These are phyloP conservation scores for Lordiphosa stackelbergi DNA, from an alignment of 1,140 invertebrate genomes.

Conservation along the genomic window DNA sequence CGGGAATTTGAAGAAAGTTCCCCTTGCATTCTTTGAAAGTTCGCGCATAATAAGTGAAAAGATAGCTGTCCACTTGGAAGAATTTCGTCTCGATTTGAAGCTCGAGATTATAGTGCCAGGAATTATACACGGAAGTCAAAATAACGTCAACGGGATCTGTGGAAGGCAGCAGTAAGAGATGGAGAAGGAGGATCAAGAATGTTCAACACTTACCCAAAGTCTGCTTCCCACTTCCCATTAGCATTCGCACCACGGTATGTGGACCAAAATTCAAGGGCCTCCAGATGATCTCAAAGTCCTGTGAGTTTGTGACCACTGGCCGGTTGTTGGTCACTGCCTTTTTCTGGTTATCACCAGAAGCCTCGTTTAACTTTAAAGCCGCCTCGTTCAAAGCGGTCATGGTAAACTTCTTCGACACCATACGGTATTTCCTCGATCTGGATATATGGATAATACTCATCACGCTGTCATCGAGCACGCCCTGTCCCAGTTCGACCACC, in stretches of 20 bases:
- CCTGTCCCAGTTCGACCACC: no score
- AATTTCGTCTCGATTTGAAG: constrained; percentile 21
- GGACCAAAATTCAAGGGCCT: neutral
- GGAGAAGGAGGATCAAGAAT: no score
- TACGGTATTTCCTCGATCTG: no score
- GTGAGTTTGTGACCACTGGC: no score
- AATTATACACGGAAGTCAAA: neutral
- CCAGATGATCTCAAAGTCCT: neutral
- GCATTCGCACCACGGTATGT: neutral
- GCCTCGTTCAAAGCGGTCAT: no score
- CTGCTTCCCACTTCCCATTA: fast-evolving
- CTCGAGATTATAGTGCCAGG: constrained; percentile 29
- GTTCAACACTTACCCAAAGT: neutral
- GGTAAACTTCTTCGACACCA: no score
- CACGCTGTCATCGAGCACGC: no score
- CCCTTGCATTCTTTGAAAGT: neutral
- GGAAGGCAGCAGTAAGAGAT: neutral
- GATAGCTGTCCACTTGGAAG: constrained; percentile 17
- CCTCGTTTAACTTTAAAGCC: neutral
- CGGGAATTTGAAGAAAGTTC: constrained; percentile 18
- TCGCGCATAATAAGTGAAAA: constrained; percentile 15
- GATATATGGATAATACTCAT: no score
- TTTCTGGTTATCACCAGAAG: neutral
- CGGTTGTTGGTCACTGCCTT: neutral
- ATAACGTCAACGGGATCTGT: constrained; percentile 14